Percentiles rank a stretch among this genome's conserved stretches.
Conservation (phyloP, 2,113 vertebrate genomes). For the Emydocephalus ijimae region DNA sequence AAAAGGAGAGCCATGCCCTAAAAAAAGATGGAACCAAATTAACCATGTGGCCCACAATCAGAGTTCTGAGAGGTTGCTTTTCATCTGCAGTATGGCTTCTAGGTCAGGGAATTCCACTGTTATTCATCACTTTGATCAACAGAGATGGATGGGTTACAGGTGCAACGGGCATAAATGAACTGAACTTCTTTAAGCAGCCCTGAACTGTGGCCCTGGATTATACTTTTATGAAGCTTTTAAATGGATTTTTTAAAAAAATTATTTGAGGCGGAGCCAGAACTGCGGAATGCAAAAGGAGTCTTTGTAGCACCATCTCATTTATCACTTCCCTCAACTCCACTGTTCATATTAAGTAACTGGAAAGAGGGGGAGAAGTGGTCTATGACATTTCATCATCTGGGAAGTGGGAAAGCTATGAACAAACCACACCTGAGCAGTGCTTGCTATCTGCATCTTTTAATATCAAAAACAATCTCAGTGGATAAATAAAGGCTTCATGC, state of each 20-base stretch:
- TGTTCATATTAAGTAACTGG: background rate
- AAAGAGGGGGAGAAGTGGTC: background rate
- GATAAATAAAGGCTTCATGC: background rate
- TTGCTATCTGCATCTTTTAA: background rate
- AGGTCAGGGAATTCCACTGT: background rate
- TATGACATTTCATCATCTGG: background rate
- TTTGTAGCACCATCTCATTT: background rate
- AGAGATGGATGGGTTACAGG: constrained; percentile 12
- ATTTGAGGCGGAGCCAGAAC: constrained; percentile 42
- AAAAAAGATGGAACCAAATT: background rate
- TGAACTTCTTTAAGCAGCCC: constrained; percentile 36
- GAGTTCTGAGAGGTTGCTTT: background rate
- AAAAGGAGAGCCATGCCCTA: background rate
- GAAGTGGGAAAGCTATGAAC: background rate
- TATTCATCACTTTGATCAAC: constrained; percentile 16
- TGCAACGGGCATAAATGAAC: constrained; percentile 26
- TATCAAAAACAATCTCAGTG: background rate
- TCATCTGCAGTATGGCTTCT: accelerated
- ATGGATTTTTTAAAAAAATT: constrained; percentile 30
- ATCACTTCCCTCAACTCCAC: accelerated
- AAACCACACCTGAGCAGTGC: background rate
- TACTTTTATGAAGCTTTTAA: constrained; percentile 50
- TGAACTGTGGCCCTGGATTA: constrained; percentile 10
- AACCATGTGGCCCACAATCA: background rate
- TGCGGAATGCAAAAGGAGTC: constrained; percentile 25